Evolutionary conservation across 2,797 vertebrate species (phyloP), one percentile per base, ranked within the genome.

Genomic region (Rhinichthys osculus): DNA sequence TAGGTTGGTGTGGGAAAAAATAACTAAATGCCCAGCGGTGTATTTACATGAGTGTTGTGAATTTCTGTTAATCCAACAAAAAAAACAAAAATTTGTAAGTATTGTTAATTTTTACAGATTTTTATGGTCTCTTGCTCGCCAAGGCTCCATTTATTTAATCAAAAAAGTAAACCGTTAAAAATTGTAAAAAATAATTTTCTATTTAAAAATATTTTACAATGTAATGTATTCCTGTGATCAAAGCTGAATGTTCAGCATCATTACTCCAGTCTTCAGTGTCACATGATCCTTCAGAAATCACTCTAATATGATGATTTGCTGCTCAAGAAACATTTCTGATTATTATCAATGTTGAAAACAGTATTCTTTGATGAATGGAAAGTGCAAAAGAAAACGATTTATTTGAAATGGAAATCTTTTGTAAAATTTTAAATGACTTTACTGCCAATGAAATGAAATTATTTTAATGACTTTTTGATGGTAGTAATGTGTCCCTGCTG

Each of bases 21-120:
- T 4, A 23, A 10, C 54, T 9, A 10, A 59, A 4, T 62, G 54
- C 21, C 57, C 57, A 11, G 57, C n/a, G 11, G 11, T 64, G n/a
- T 30, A 27, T 64, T 64, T 64, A 30, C n/a, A 64, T 30, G 62
- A 1, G 2, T 27, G 11, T 14, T 62, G 8, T 57, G 21, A 23
- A 23, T 59, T 59, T 59, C 9, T n/a, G 2, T 74, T 17, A 11
- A 7, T 27, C 27, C 27, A 27, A 27, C n/a, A n/a, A 27, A 27
- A 27, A 27, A 27, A 27, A 27, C 1, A 1, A 40, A 40, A 6
- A 5, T 7, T 1, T 1, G 0, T 1, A 9, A 10, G 8, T 73
- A 47, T 30, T 30, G 13, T 5, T 30, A 5, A 71, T n/a, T 59
- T 42, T 10, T 3, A 59, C 9, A 0, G 21, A n/a, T 59, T 59